Percentiles rank a stretch among this genome's conserved stretches.
phyloP scores from a whole-genome alignment of 2,888 invertebrate species.

The Crioceris asparagi region DNA sequence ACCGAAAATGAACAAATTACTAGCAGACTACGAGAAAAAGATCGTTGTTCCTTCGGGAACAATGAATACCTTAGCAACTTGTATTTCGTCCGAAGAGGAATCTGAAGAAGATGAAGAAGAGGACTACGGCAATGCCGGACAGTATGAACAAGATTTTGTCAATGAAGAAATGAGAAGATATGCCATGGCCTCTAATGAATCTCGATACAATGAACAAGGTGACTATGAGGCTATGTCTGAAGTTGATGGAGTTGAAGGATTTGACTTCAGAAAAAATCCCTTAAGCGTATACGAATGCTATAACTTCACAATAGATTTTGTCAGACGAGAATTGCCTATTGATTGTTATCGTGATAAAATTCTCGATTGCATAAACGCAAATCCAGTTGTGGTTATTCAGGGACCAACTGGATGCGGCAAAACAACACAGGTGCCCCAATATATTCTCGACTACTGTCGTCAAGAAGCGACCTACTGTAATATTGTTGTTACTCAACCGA shows the following conservation, averaged over 20 bases:
- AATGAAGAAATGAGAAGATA: conserved; percentile 26
- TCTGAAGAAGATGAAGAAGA: conserved; percentile 39
- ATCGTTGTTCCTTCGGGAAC: conserved; percentile 17
- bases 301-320: conserved; percentile 20
- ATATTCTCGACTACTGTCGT: conserved; percentile 71
- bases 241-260: conserved; percentile 18
- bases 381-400: conserved; percentile 72
- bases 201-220: conserved; percentile 8
- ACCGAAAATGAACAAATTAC: conserved; percentile 21
- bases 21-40: conserved; percentile 16
- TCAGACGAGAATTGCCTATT: conserved; percentile 26
- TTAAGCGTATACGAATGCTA: conserved; percentile 22
- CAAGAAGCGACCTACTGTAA: conserved; percentile 59
- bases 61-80: conserved; percentile 16
- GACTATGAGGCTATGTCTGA: conserved; percentile 13
- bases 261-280: conserved; percentile 14
- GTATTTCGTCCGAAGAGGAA: too few species aligned
- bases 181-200: conserved; percentile 11
- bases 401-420: conserved; percentile 95
- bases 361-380: conserved; percentile 52
- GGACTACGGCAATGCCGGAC: conserved; percentile 13
- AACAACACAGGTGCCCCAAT: conserved; percentile 87
- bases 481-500: conserved; percentile 87
- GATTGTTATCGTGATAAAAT: conserved; percentile 44
- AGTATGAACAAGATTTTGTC: conserved; percentile 28